Base-by-base conservation (phyloP, 2,113 vertebrate species). In the Sapayoa aenigma region DNA sequence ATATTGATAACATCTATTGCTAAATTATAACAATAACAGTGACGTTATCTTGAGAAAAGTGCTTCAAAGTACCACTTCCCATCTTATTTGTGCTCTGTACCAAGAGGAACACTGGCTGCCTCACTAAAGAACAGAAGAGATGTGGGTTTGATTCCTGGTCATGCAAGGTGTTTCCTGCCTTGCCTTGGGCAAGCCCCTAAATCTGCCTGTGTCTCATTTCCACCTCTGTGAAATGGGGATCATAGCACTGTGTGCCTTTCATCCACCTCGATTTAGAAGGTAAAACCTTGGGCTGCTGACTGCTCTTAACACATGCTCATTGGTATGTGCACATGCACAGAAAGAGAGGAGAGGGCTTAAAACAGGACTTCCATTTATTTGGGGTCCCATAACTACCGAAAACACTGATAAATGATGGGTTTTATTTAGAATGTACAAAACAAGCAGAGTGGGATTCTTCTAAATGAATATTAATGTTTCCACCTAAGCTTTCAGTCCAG, bases 11-110 rank as follows among this genome's bases (percentile, higher is more conserved):
- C 90, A 97, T 97, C 96, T 95, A 94, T 95, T 76, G 65, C 93
- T 95, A 95, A 94, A 96, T 90, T 96, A 95, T 93, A 97, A 94
- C 90, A 95, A 97, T 96, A 97, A 96, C 94, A 97, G 90, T 97
- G 96, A 95, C 68, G 93, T 94, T 88, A 95, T 91, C 82, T 93
- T 67, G 90, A 94, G 90, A 95, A 91, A 93, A 91, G 85, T 63
- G 72, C 90, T 95, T 96, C 93, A 95, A 94, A 95, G 93, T 94
- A 44, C 84, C 79, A 59, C 33, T 96, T 96, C 59, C 72, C 94
- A 95, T 93, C 87, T 86, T 90, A 63, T 93, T 91, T 88, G 50
- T 90, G 84, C 72, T 85, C 55, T 73, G 50, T n/a, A 86, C 39
- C 31, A 56, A 90, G 63, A 93, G 42, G 82, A 95, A 23, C 59